A percentile compares a stretch with the other conserved stretches of the same genome.
These are phyloP conservation scores for Dioctria rufipes DNA, from an alignment of 2,888 invertebrate genomes.

Conservation along the genomic window DNA sequence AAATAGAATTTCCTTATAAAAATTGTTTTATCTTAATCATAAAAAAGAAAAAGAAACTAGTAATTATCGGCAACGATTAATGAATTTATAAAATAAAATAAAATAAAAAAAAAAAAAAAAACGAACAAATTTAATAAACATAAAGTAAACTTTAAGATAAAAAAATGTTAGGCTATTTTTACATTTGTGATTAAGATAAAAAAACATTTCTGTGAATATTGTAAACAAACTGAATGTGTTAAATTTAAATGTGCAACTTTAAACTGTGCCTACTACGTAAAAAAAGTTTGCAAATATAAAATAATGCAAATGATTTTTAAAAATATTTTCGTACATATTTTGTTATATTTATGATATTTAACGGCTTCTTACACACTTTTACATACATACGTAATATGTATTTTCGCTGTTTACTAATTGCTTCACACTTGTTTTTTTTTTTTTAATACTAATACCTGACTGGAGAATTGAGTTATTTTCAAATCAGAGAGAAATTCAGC, in stretches of 20 bases:
- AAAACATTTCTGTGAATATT: constrained; percentile 45
- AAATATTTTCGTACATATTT: constrained; percentile 42
- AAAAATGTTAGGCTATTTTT: constrained; percentile 41
- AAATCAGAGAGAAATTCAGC: neutral
- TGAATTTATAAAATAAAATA: constrained; percentile 29
- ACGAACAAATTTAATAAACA: neutral
- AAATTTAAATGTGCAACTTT: constrained; percentile 49
- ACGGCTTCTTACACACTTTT: neutral
- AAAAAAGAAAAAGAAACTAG: neutral
- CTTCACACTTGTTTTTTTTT: neutral
- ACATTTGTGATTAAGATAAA: constrained; percentile 52
- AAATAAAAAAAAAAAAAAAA: constrained; percentile 17
- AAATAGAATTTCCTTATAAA: constrained; percentile 47
- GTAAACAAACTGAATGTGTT: constrained; percentile 45
- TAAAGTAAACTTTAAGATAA: constrained; percentile 19
- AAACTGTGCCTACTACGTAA: constrained; percentile 51
- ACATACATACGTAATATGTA: neutral
- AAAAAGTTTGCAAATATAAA: constrained; percentile 43
- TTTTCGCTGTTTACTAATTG: neutral
- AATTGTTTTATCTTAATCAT: constrained; percentile 52
- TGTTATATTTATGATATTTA: constrained; percentile 1
- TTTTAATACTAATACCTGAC: neutral
- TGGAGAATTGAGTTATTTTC: neutral
- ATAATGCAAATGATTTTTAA: constrained; percentile 34
- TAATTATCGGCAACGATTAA: constrained; percentile 36